phyloP scores from a whole-genome alignment of 2,797 vertebrate species.

The Acrossocheilus fasciatus region DNA sequence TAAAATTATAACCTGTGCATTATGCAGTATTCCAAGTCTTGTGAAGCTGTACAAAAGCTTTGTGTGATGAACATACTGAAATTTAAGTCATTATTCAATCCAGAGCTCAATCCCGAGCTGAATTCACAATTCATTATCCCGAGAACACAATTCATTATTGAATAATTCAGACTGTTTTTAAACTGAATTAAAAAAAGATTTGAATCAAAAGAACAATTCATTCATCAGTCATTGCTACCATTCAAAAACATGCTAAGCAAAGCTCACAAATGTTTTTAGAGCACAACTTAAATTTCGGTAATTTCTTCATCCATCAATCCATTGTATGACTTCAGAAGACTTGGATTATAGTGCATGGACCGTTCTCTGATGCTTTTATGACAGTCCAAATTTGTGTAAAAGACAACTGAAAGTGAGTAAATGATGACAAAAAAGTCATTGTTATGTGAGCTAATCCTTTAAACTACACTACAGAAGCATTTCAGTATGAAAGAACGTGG shows the following conservation, averaged over 20 bases:
- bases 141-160: not conserved
- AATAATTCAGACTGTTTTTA: not conserved
- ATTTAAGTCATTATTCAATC: not conserved
- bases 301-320: not conserved
- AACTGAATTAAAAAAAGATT: not conserved
- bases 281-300: too few species aligned
- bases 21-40: not conserved
- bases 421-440: not conserved
- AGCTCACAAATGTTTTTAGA: not conserved
- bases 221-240: not conserved
- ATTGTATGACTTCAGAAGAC: not conserved
- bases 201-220: not conserved
- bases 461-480: slow-evolving; percentile 74
- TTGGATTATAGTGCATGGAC: not conserved
- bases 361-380: not conserved
- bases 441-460: slow-evolving; percentile 46
- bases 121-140: too few species aligned
- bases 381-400: not conserved
- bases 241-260: not conserved
- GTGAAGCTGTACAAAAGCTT: not conserved
- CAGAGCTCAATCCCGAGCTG: not conserved
- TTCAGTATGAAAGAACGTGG: slow-evolving; percentile 73
- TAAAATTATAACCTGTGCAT: not conserved
- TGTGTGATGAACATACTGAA: not conserved
- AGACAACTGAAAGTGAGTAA: not conserved